Evolutionary conservation across 2,797 vertebrate species (phyloP), one percentile per base, ranked within the genome.

Genomic region (Sebastes minor): DNA sequence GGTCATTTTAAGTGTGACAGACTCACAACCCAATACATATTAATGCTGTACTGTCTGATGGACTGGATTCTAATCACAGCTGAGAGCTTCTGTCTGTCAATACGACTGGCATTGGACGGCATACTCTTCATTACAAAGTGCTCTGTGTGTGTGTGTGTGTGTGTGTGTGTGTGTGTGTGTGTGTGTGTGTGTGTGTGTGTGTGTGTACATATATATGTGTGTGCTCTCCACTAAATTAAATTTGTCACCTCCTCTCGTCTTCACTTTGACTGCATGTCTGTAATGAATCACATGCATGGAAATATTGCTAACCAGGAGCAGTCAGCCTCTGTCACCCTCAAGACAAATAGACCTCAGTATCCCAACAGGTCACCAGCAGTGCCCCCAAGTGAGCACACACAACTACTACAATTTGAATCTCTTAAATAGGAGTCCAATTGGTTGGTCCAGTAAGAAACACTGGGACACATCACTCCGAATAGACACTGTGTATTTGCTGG

Each of bases 61-160:
- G 86, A 85, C 72, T 78, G 67, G 83, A 60, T 49, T 92, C 84
- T 76, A 92, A 93, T 93, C 85, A 65, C 57, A 69, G 86, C 88
- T 89, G 85, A 92, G 83, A 92, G 90, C 91, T 90, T 88, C 72
- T 62, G 67, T 66, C 80, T 11, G 69, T 91, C 89, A 74, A 91
- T 88, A 88, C 71, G 5, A 60, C 62, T 60, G 68, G 42, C 74
- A 77, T 13, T 8, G 42, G 59, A 74, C 33, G 32, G 57, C 71
- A 49, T 57, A 49, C 82, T 73, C 84, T 79, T 86, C 84, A 84
- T 87, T 83, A 87, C 74, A 84, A 66, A 88, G 83, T 79, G 77
- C 56, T 72, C 23, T 74, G 74, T 23, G 70, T 76, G 53, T 25
- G 23, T 25, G 53, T 5, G 4, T 72, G 46, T 71, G 66, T 59